phyloP scores from a whole-genome alignment of 2,113 vertebrate genomes.

The Macquaria australasica region DNA sequence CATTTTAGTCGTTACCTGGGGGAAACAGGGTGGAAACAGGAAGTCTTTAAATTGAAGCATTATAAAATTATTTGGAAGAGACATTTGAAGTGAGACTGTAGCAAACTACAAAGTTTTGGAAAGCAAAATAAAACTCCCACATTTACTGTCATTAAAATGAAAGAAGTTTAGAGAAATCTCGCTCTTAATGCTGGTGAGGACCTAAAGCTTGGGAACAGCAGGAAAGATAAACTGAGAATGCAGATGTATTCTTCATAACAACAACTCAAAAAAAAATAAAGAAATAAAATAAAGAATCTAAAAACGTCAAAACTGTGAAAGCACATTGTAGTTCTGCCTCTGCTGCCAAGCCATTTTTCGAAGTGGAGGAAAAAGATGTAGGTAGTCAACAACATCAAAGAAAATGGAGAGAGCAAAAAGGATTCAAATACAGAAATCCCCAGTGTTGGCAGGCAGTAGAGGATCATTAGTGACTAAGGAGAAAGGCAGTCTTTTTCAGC shows the following conservation, averaged over 20 bases:
- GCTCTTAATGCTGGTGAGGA: background rate
- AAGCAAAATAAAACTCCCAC: background rate
- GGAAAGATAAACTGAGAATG: background rate
- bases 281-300: background rate
- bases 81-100: background rate
- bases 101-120: background rate
- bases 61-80: background rate
- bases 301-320: background rate
- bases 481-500: background rate
- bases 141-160: background rate
- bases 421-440: constrained; percentile 25
- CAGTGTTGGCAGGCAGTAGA: constrained; percentile 1
- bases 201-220: background rate
- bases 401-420: constrained; percentile 37
- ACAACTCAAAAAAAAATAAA: no score
- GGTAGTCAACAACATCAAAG: constrained; percentile 47
- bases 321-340: constrained; percentile 1
- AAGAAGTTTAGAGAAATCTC: background rate
- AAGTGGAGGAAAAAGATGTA: background rate
- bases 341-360: constrained; percentile 1
- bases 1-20: background rate
- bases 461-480: constrained; percentile 25
- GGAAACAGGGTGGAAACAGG: no score
- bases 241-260: background rate
- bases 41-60: background rate